Evolutionary conservation across 2,888 invertebrate genomes (phyloP).

Genomic region (Drepanosiphum platanoidis): DNA sequence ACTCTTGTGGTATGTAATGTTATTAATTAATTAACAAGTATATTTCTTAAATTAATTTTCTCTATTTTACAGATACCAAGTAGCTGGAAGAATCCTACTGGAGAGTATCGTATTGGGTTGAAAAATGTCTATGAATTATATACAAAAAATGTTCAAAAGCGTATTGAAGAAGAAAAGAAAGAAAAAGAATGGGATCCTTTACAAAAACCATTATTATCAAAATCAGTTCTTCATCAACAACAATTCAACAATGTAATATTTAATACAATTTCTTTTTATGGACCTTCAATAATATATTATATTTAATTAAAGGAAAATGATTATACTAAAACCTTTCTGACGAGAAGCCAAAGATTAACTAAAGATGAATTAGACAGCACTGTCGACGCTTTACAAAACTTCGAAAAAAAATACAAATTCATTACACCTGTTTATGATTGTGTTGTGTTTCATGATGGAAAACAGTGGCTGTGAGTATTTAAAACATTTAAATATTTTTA

Average conservation of each 20-base stretch:
- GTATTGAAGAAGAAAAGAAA: slow-evolving; percentile 82
- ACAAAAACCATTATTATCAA: slow-evolving; percentile 74
- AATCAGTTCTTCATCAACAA: slow-evolving; percentile 49
- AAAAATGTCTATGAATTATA: slow-evolving; percentile 88
- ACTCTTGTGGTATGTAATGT: slow-evolving; percentile 81
- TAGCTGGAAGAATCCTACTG: slow-evolving; percentile 84
- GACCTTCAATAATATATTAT: neutral
- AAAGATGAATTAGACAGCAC: slow-evolving; percentile 90
- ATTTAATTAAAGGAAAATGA: slow-evolving; percentile 51
- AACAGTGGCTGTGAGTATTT: slow-evolving; percentile 79
- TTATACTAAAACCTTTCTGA: slow-evolving; percentile 40
- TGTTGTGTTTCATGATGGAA: slow-evolving; percentile 92
- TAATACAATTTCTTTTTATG: neutral
- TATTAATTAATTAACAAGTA: neutral
- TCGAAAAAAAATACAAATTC: slow-evolving; percentile 90
- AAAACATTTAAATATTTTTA: neutral
- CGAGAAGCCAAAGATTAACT: slow-evolving; percentile 66
- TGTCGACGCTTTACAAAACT: slow-evolving; percentile 81
- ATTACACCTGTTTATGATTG: slow-evolving; percentile 92
- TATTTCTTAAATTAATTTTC: neutral
- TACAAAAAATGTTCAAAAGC: slow-evolving; percentile 83
- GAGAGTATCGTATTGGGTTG: slow-evolving; percentile 86
- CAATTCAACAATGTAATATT: slow-evolving; percentile 55
- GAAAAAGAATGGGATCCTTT: slow-evolving; percentile 85
- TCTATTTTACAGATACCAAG: slow-evolving; percentile 76